Evolutionary conservation across 2,797 vertebrate genomes (phyloP).

Genomic region (Hirundo rustica): DNA sequence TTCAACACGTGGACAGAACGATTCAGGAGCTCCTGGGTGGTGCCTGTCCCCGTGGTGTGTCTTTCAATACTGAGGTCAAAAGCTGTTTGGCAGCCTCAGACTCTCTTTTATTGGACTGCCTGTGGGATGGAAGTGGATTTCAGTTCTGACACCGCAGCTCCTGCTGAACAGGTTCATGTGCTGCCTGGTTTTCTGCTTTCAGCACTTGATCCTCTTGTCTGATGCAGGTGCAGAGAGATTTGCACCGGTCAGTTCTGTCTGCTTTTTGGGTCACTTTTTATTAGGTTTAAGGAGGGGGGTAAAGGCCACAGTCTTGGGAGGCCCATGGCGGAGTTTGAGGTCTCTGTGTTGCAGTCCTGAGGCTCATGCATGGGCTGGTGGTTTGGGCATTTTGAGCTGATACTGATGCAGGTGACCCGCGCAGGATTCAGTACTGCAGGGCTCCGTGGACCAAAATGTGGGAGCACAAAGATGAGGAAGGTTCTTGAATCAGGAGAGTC

Average conservation of each 20-base stretch:
- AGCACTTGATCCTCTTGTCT: not conserved
- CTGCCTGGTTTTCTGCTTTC: not conserved
- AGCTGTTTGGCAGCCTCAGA: not conserved
- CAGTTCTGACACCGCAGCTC: not conserved
- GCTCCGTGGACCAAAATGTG: not conserved
- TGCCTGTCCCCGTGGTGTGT: not conserved
- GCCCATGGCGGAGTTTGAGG: not conserved
- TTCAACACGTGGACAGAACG: not conserved
- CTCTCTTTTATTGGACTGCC: not conserved
- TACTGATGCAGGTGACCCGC: not conserved
- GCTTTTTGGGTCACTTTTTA: not conserved
- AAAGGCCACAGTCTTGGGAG: not conserved
- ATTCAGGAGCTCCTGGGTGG: not conserved
- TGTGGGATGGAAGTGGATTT: not conserved
- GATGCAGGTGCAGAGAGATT: not conserved
- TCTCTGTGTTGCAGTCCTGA: not conserved
- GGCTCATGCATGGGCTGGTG: not conserved
- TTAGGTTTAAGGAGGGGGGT: not conserved
- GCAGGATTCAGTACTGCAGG: not conserved
- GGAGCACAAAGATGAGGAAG: not conserved
- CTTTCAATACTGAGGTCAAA: not conserved
- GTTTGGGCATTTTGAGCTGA: not conserved
- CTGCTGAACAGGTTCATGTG: not conserved
- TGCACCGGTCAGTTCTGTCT: not conserved
- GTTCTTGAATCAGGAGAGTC: not conserved